Conservation (phyloP, 2,888 invertebrate species). For the Heliconius hortense region DNA sequence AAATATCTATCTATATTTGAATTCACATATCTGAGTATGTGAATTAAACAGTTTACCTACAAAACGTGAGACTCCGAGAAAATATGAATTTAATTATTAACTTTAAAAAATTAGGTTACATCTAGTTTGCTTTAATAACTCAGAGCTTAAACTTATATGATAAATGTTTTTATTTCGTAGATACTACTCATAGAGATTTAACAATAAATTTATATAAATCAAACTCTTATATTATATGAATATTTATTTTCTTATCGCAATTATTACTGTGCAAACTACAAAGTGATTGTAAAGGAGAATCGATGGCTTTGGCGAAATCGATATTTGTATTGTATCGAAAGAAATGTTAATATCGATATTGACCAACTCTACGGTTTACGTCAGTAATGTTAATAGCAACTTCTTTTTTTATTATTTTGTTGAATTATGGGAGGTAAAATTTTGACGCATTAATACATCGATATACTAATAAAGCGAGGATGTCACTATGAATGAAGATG, state of each 20-base stretch:
- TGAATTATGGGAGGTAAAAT: background rate
- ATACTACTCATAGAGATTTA: background rate
- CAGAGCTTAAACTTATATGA: too few relatives aligned
- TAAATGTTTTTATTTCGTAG: too few relatives aligned
- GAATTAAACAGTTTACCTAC: too few relatives aligned
- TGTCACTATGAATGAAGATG: too few relatives aligned
- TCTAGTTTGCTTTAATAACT: background rate
- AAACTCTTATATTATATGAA: background rate
- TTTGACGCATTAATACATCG: background rate
- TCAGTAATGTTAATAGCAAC: background rate
- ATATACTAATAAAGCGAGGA: too few relatives aligned
- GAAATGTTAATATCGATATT: slow-evolving; percentile 1
- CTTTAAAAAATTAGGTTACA: background rate
- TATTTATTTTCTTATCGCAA: background rate
- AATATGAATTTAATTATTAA: too few relatives aligned
- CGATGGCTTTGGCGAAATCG: background rate
- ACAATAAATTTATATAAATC: background rate
- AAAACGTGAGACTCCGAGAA: too few relatives aligned
- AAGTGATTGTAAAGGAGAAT: background rate
- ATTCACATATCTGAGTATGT: too few relatives aligned
- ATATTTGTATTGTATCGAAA: slow-evolving; percentile 1
- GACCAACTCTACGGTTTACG: background rate
- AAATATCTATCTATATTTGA: too few relatives aligned
- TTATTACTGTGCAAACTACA: background rate
- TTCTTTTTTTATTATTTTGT: background rate